Base-by-base conservation (phyloP, 2,888 invertebrate genomes). In the Ischnura elegans region DNA sequence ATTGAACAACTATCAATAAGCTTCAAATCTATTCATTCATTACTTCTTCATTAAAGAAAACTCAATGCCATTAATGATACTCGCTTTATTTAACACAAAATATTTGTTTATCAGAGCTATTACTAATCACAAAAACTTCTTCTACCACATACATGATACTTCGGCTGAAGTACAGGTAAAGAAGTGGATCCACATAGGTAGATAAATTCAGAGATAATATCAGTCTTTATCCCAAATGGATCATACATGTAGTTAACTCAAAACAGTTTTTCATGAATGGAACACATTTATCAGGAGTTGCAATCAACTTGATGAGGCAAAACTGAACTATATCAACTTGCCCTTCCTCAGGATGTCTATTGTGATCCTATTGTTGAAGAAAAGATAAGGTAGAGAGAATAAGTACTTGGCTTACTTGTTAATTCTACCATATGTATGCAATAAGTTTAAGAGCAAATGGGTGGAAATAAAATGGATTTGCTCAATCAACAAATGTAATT, bases 341-440 rank as follows among this genome's bases (percentile, higher is more conserved):
- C 45, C 46, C 45, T 86, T 46, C 25, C 13, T 46, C 25, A 45
- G 45, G 45, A 86, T n/a, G 45, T 25, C 46, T 46, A 86, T 46
- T 46, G 86, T n/a, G 43, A 86, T 21, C 86, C 86, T 86, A 86
- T 86, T 13, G 46, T n/a, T 86, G 46, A 86, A 86, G 86, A 86
- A 86, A 86, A 43, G 42, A 86, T 45, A 46, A 86, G 76, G 13
- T 10, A 76, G 36, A 76, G 13, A 16, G 8, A 10, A 76, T 76
- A 36, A 76, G n/a, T 76, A 76, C 21, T 0, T 61, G 25, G n/a
- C n/a, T n/a, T 61, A 13, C 6, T 36, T 4, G 76, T 36, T 1
- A 36, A 29, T 76, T 76, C 25, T n/a, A n/a, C 36, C 61, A 25
- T 61, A n/a, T n/a, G n/a, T n/a, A n/a, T 13, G 61, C 8, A 61